Conservation (phyloP, 2,797 vertebrate genomes). For the Falco biarmicus region DNA sequence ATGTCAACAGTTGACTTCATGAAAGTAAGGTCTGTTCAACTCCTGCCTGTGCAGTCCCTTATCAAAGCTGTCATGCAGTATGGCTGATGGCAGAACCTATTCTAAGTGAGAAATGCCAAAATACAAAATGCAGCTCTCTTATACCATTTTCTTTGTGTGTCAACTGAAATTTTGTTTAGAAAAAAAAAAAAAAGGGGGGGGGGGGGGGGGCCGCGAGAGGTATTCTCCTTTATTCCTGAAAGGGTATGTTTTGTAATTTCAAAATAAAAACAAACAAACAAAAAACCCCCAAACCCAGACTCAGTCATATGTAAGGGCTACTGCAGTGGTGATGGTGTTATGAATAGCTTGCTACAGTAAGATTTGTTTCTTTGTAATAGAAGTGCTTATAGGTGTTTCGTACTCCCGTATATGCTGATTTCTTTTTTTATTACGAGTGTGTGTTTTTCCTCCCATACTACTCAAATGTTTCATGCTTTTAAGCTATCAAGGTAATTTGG, state of each 20-base stretch:
- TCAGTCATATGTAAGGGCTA: not conserved
- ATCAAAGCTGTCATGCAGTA: not conserved
- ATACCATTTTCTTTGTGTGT: not conserved
- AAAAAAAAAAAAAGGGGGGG: no score
- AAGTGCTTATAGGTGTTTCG: not conserved
- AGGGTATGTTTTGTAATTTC: not conserved
- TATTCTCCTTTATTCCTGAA: not conserved
- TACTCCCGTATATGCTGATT: not conserved
- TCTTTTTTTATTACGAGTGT: not conserved
- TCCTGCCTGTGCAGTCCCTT: not conserved
- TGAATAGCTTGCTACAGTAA: not conserved
- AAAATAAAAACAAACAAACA: not conserved
- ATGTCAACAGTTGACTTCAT: not conserved
- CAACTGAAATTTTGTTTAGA: not conserved
- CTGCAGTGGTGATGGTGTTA: not conserved
- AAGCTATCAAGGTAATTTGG: not conserved
- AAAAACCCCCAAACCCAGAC: not conserved
- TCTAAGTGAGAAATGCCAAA: not conserved
- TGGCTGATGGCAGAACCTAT: not conserved
- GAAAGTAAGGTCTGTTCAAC: not conserved
- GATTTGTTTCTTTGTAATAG: not conserved
- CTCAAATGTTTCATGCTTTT: not conserved
- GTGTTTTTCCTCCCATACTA: not conserved
- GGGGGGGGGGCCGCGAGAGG: no score
- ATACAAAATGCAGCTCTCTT: not conserved